Base-by-base conservation (phyloP, 2,113 vertebrate genomes). In the Tetrax tetrax region DNA sequence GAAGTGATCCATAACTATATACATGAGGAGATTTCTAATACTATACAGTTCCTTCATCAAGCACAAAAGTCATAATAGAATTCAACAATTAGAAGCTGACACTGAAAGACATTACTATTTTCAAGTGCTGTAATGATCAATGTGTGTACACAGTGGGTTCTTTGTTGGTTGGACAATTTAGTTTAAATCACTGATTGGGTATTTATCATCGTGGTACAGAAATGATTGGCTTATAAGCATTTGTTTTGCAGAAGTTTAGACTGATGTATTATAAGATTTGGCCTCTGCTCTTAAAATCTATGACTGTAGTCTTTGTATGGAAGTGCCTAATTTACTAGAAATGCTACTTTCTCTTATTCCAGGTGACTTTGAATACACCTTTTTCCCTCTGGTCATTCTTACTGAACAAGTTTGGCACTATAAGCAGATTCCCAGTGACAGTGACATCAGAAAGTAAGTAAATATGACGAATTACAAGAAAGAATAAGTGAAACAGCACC, bases 61-160 rank as follows among this genome's bases (percentile, higher is more conserved):
- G 16, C 21, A 35, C 25, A 47, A 75, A 91, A 59, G 10, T 9
- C 16, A n/a, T 54, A 54, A 33, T 1, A 50, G 7, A 66, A 88
- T 61, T 86, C 25, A 70, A 7, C 14, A 70, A 28, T 76, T 63
- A 88, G 54, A 83, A 66, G 22, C 5, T 79, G 69, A 59, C 48
- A 41, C 15, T 23, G 72, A 24, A 88, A 83, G 16, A n/a, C 2
- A 1, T 54, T 15, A 24, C 28, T 63, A 33, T 65, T 85, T 84
- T 82, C 37, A 59, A 54, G 14, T 1, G 1, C 27, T 76, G 15
- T 41, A 70, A 71, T 3, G 3, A 65, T 57, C 1, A 4, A 4
- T 17, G 1, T 38, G 19, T 7, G 6, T 29, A 29, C 15, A 43
- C 11, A 54, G 7, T 2, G 1, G 15, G 7, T 53, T 54, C 12